Conservation (phyloP, 2,888 invertebrate genomes). For the Eremobia ochroleuca region DNA sequence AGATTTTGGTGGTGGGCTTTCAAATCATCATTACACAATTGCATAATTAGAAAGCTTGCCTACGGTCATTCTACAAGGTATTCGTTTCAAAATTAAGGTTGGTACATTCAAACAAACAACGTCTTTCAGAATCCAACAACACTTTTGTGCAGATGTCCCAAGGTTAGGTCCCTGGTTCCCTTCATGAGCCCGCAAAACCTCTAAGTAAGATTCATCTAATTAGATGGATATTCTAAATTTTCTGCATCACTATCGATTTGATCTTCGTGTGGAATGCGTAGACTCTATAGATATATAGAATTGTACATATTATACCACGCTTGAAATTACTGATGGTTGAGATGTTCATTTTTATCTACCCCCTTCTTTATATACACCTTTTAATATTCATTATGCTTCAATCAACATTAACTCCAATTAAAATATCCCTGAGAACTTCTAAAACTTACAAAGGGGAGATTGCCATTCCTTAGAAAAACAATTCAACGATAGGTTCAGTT, state of each 20-base stretch:
- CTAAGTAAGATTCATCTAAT: background rate
- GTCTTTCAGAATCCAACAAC: background rate
- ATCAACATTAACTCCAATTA: constrained; percentile 2
- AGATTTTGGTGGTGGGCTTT: background rate
- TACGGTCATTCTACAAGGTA: background rate
- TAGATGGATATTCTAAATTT: background rate
- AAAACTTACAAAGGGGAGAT: constrained; percentile 29
- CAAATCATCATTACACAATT: constrained; percentile 10
- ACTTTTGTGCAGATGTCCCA: background rate
- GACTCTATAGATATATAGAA: background rate
- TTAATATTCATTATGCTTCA: constrained; percentile 12
- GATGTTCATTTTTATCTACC: too few species aligned
- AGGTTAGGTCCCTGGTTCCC: too few species aligned
- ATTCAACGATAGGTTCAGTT: constrained; percentile 46
- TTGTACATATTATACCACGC: too few species aligned
- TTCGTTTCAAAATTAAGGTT: background rate
- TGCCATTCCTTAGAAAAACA: constrained; percentile 38
- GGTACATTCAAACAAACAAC: background rate
- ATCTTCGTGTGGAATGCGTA: background rate
- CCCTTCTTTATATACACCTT: background rate
- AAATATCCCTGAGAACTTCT: constrained; percentile 61
- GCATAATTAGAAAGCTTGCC: background rate
- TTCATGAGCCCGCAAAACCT: too few species aligned
- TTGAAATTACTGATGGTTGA: too few species aligned
- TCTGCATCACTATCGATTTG: background rate